These are phyloP conservation scores for Siderastrea siderea DNA, from an alignment of 92 coral and sea anemone genomes.

Conservation along the genomic window DNA sequence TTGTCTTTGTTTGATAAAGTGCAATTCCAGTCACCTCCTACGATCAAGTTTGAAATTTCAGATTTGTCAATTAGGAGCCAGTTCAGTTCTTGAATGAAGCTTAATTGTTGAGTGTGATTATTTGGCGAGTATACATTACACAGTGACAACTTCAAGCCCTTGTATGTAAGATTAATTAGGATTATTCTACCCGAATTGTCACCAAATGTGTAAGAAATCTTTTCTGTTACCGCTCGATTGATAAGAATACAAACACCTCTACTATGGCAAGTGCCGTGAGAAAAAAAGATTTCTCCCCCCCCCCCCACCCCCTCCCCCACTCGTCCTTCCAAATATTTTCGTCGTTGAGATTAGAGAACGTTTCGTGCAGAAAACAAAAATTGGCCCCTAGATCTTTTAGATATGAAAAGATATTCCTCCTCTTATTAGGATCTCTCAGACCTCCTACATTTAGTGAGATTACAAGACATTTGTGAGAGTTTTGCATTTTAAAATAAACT, in stretches of 20 bases:
- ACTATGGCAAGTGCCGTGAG: no score
- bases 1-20: neutral
- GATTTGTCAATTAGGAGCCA: no score
- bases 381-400: no score
- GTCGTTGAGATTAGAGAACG: no score
- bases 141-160: conserved; percentile 3
- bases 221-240: neutral
- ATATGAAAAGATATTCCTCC: neutral
- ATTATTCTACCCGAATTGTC: neutral
- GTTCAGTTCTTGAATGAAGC: no score
- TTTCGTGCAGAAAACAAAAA: no score
- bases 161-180: neutral
- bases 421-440: neutral
- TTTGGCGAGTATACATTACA: conserved; percentile 8
- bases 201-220: neutral
- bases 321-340: no score
- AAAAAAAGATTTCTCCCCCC: no score
- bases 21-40: conserved; percentile 8
- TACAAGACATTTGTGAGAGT: neutral
- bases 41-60: no score
- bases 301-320: no score
- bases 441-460: neutral
- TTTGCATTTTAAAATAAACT: no score
- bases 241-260: no score
- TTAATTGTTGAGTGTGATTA: neutral